phyloP scores from a whole-genome alignment of 92 coral and sea anemone species.

The Pocillopora grandis region DNA sequence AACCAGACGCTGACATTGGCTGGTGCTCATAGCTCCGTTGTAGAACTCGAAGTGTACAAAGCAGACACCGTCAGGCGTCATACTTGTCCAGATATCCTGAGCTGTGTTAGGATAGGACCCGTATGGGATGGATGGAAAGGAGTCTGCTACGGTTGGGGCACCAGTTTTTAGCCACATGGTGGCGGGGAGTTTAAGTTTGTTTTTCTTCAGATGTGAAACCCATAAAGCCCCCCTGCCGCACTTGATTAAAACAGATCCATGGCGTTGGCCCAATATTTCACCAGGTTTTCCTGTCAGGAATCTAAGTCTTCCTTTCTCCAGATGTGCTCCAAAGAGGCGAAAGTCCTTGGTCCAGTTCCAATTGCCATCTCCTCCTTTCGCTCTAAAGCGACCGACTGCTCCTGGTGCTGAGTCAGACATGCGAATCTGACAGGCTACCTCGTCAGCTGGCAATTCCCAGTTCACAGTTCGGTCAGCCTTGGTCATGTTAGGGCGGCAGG shows the following conservation, averaged over 20 bases:
- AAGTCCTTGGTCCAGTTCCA: constrained; percentile 56
- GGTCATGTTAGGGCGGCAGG: constrained; percentile 53
- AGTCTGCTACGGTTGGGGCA: constrained; percentile 28
- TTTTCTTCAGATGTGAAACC: constrained; percentile 72
- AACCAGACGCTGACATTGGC: constrained; percentile 62
- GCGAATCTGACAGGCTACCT: constrained; percentile 75
- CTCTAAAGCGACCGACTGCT: constrained; percentile 46
- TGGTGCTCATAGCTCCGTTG: constrained; percentile 84
- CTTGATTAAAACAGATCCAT: constrained; percentile 68
- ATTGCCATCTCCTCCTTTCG: constrained; percentile 7
- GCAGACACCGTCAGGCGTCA: constrained; percentile 75
- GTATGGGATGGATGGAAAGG: constrained; percentile 32
- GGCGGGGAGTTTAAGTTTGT: constrained; percentile 78
- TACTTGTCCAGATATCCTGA: constrained; percentile 77
- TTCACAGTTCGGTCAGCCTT: constrained; percentile 66
- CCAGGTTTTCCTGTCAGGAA: constrained; percentile 59
- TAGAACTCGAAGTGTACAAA: constrained; percentile 69
- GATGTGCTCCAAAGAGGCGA: constrained; percentile 77
- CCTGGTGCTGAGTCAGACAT: constrained; percentile 88
- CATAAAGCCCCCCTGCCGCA: constrained; percentile 72
- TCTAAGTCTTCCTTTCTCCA: constrained; percentile 53
- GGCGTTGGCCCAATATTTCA: constrained; percentile 65
- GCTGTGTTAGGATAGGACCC: constrained; percentile 49
- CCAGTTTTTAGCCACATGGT: constrained; percentile 50
- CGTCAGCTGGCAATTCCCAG: constrained; percentile 75